These are phyloP conservation scores for Mercenaria mercenaria DNA, from an alignment of 1,140 invertebrate species.

Conservation along the genomic window DNA sequence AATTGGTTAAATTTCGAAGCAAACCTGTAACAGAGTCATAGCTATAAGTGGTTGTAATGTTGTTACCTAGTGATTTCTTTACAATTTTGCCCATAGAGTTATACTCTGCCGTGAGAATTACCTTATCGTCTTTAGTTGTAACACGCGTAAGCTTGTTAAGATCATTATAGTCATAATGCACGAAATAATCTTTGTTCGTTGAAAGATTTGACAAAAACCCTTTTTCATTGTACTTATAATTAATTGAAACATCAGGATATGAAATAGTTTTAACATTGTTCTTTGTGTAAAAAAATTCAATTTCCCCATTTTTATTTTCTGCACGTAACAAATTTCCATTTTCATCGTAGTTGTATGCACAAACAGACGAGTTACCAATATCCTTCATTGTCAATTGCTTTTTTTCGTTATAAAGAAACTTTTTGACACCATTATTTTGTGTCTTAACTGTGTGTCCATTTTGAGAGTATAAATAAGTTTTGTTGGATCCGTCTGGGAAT, in stretches of 20 bases:
- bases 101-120: background rate
- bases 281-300: background rate
- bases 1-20: background rate
- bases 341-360: background rate
- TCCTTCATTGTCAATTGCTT: background rate
- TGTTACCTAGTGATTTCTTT: constrained; percentile 12
- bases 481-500: constrained; percentile 33
- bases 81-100: background rate
- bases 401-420: constrained; percentile 2
- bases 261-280: background rate
- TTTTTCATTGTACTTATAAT: background rate
- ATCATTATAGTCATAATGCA: background rate
- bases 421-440: background rate
- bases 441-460: background rate
- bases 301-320: background rate
- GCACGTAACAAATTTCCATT: background rate
- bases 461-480: background rate
- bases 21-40: background rate
- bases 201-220: background rate
- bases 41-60: background rate
- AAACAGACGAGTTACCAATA: background rate
- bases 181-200: background rate
- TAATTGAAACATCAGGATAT: background rate
- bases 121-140: background rate
- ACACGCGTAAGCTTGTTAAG: background rate